Percentiles rank a stretch among this genome's conserved stretches.
These are phyloP conservation scores for Drosophila stalkeri DNA, from an alignment of 2,888 invertebrate species.

Conservation along the genomic window DNA sequence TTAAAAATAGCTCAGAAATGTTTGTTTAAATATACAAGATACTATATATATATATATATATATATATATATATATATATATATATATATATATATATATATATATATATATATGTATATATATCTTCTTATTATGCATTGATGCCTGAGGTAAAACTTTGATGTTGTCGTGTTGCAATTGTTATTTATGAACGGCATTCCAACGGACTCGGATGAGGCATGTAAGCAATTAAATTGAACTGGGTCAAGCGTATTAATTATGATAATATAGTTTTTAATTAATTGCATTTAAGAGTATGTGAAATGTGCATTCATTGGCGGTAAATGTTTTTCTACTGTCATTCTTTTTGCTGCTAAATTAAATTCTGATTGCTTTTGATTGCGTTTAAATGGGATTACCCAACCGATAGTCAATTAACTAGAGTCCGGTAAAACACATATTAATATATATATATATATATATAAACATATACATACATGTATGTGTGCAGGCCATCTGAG, in stretches of 20 bases:
- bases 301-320: not conserved
- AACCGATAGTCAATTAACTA: constrained; percentile 50
- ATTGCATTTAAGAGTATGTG: constrained; percentile 14
- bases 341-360: constrained; percentile 26
- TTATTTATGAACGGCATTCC: constrained; percentile 29
- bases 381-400: constrained; percentile 30
- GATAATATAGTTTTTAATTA: constrained; percentile 34
- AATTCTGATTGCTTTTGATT: constrained; percentile 41
- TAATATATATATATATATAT: not conserved
- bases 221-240: constrained; percentile 33
- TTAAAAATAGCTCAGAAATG: not conserved
- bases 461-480: not conserved
- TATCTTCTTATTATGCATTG: constrained; percentile 12
- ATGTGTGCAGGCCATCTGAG: not conserved
- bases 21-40: not conserved
- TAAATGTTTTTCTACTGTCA: constrained; percentile 5
- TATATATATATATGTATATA: not conserved
- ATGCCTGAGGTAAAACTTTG: not conserved
- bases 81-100: not conserved
- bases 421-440: constrained; percentile 15
- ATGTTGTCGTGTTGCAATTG: not conserved
- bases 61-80: not conserved
- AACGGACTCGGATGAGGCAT: not conserved
- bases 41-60: not conserved
- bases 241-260: constrained; percentile 36